Evolutionary conservation across 1,140 invertebrate genomes (phyloP).

Genomic region (Armadillidium nasatum): DNA sequence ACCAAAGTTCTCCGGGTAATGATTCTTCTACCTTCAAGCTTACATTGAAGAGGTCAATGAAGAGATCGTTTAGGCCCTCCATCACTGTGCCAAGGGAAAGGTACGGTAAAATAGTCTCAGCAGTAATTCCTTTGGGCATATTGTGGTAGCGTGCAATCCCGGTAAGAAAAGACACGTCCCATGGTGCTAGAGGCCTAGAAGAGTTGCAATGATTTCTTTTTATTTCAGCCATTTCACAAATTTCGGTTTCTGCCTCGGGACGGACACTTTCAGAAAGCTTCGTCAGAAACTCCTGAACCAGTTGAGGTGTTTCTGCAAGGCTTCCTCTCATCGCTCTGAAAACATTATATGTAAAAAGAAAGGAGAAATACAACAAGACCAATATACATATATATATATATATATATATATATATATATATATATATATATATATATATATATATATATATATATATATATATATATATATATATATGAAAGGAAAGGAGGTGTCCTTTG

Average conservation of each 20-base stretch:
- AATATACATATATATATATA: no score
- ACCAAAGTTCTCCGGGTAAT: constrained; percentile 1
- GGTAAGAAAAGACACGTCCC: constrained; percentile 80
- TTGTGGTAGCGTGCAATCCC: constrained; percentile 65
- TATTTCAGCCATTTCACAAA: constrained; percentile 66
- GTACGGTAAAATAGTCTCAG: constrained; percentile 71
- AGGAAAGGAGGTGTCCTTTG: no score
- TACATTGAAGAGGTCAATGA: constrained; percentile 74
- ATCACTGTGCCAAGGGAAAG: constrained; percentile 92
- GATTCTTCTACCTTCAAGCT: constrained; percentile 56
- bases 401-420: no score
- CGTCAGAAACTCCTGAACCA: constrained; percentile 74
- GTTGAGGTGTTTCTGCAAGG: constrained; percentile 71
- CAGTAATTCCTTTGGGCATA: constrained; percentile 58
- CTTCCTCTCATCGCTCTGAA: constrained; percentile 82
- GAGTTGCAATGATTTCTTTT: constrained; percentile 53
- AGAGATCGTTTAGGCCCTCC: constrained; percentile 83
- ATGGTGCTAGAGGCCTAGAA: constrained; percentile 58
- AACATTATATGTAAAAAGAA: no score
- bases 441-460: no score
- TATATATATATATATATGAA: no score
- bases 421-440: no score
- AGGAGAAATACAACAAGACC: no score
- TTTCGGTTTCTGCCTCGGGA: constrained; percentile 63
- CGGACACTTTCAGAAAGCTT: constrained; percentile 65